Evolutionary conservation across 2,888 invertebrate species (phyloP).

Genomic region (Scaeva pyrastri): DNA sequence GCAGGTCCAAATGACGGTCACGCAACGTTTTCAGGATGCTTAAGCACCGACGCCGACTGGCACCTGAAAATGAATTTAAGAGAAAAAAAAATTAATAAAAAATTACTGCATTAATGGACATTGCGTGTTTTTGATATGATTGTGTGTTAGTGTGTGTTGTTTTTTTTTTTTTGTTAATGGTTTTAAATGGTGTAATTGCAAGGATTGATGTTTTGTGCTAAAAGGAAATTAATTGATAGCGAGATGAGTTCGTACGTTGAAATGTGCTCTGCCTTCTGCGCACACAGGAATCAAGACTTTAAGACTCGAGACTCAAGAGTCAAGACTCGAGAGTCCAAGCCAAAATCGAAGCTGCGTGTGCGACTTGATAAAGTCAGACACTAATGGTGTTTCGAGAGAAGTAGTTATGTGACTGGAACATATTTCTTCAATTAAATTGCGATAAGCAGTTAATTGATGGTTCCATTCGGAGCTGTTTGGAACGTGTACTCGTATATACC

Average conservation of each 20-base stretch:
- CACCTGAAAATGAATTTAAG: slow-evolving; percentile 83
- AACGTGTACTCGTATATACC: neutral
- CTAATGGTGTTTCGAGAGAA: slow-evolving; percentile 61
- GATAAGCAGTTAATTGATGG: slow-evolving; percentile 54
- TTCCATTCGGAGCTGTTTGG: neutral
- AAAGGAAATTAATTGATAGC: slow-evolving; percentile 72
- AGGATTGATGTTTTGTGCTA: slow-evolving; percentile 70
- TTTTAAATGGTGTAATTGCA: slow-evolving; percentile 58
- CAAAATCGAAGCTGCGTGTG: slow-evolving; percentile 46
- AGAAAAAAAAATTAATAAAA: slow-evolving; percentile 20
- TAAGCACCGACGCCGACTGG: slow-evolving; percentile 93
- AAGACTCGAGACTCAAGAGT: no score
- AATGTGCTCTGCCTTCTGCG: slow-evolving; percentile 5
- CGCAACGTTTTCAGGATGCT: slow-evolving; percentile 95
- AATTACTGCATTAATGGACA: slow-evolving; percentile 64
- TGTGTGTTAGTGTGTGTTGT: slow-evolving; percentile 14
- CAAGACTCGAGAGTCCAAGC: no score
- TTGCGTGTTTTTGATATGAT: slow-evolving; percentile 56
- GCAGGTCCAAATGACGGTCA: slow-evolving; percentile 94
- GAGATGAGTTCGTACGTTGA: slow-evolving; percentile 32
- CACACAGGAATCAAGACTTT: neutral
- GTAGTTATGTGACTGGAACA: slow-evolving; percentile 60
- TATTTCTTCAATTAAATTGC: slow-evolving; percentile 67
- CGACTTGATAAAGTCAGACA: slow-evolving; percentile 63
- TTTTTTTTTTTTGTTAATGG: slow-evolving; percentile 42